These are phyloP conservation scores for Ursus arctos DNA, from an alignment of 2,113 vertebrate genomes.

Conservation along the genomic window DNA sequence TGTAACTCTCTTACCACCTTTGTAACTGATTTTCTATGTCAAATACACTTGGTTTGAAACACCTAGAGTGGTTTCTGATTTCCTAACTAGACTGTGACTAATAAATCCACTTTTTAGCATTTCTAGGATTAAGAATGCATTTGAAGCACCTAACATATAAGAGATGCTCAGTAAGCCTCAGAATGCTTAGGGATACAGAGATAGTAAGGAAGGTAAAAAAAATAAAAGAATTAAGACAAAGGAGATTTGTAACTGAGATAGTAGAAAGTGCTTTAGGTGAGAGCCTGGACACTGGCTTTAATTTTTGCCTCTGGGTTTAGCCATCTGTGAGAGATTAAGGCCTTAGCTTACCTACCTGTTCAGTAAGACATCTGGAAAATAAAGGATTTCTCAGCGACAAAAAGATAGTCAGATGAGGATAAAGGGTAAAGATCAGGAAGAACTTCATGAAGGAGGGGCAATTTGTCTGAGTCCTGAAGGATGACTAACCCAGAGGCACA, in stretches of 20 bases:
- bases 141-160: not conserved
- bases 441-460: not conserved
- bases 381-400: not conserved
- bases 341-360: not conserved
- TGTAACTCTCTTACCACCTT: not conserved
- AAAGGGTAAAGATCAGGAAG: not conserved
- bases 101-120: not conserved
- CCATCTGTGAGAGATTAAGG: not conserved
- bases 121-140: not conserved
- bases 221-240: not conserved
- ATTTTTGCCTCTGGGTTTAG: not conserved
- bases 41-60: not conserved
- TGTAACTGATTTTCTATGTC: not conserved
- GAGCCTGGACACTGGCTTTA: not conserved
- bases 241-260: not conserved
- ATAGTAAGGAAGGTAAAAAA: not conserved
- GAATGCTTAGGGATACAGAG: not conserved
- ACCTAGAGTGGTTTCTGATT: not conserved
- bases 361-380: not conserved
- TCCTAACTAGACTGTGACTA: not conserved
- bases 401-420: not conserved
- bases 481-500: not conserved
- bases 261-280: not conserved
- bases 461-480: not conserved
- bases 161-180: not conserved